Evolutionary conservation across 1,140 invertebrate genomes (phyloP).

Genomic region (Rhagoletis pomonella): DNA sequence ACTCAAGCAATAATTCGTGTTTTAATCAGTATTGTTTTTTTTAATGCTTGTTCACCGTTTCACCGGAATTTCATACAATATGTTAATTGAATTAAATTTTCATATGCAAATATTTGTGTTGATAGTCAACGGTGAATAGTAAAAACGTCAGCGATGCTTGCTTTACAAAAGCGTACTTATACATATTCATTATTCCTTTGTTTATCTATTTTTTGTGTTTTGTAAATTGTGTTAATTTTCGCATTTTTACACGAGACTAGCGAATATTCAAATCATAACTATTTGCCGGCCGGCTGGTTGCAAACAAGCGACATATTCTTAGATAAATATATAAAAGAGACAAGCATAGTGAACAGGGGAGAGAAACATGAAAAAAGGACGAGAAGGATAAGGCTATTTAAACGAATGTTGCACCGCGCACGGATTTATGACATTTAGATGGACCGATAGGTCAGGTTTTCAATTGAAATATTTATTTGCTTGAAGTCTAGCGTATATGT

Average conservation of each 20-base stretch:
- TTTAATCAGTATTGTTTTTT: too few species aligned
- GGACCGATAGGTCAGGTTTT: background rate
- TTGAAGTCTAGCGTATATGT: background rate
- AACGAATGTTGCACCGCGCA: background rate
- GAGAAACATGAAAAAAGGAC: background rate
- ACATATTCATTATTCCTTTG: background rate
- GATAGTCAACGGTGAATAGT: background rate
- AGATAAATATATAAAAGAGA: background rate
- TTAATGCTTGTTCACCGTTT: background rate
- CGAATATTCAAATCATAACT: background rate
- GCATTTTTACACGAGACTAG: background rate
- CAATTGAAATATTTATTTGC: background rate
- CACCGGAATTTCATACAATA: background rate
- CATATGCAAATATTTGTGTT: background rate
- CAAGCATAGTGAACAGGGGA: too few species aligned
- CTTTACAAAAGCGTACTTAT: background rate
- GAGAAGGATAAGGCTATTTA: background rate
- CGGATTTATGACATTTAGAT: background rate
- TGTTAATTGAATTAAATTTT: background rate
- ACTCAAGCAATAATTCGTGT: too few species aligned
- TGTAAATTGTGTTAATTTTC: slow-evolving; percentile 12
- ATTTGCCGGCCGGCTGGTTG: background rate
- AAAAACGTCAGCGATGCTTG: background rate
- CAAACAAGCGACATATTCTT: background rate
- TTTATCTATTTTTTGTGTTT: background rate